Evolutionary conservation across 2,888 invertebrate species (phyloP), one percentile per base, ranked within the genome.

Genomic region (Tenthredo amoena): DNA sequence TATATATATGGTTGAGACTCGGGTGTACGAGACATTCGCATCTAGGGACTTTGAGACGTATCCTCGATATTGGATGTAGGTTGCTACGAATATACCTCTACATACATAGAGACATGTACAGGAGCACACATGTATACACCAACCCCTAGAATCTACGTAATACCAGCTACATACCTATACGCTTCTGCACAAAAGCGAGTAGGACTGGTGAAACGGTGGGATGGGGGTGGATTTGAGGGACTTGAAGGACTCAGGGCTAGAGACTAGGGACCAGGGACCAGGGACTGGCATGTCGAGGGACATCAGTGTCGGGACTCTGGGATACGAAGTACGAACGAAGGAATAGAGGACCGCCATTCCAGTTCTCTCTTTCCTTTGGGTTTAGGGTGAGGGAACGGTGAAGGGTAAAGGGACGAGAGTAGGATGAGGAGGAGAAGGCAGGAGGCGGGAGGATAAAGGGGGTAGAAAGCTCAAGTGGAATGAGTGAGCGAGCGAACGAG

Each of bases 61-160:
- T 92, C 91, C 91, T 89, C 91, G 91, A 92, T 92, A 92, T 92
- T 92, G 92, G 91, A 92, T 92, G 90, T 91, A 91, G 90, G 91
- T 68, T 50, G 55, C 47, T 55, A 55, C 47, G 26, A 50, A 50
- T 34, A 55, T 55, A 50, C 50, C 47, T 77, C 31, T 31, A 77
- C 34, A 26, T 31, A 31, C 34, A 12, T 3, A 26, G 26, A 26
- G 26, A 18, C 15, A 0, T 31, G 40, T 47, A 34, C 9, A 26
- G 26, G 26, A 26, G 26, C 26, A 55, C 26, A 26, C 15, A 74
- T 43, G n/a, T 26, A 43, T 21, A 74, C 40, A 26, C 31, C 62
- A 62, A 34, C 68, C 68, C 31, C 34, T 68, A 15, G 34, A 34
- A 26, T 26, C 68, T 18, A 68, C 68, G 68, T 31, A 68, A 68